Base-by-base conservation (phyloP, 1,140 invertebrate species). In the Drosophila parvula region DNA sequence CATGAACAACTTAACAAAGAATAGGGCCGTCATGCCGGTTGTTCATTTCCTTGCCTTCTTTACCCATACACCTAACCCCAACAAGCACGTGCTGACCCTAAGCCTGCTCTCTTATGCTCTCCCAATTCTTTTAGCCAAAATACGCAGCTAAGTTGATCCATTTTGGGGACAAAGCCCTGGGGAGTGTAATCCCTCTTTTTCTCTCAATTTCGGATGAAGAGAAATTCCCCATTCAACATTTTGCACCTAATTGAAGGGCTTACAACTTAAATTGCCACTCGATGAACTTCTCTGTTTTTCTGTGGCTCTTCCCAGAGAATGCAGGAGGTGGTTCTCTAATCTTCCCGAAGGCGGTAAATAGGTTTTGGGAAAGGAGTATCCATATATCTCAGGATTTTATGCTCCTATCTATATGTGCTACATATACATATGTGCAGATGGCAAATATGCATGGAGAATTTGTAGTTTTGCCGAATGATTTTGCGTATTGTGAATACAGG, bases 381-480 rank as follows among this genome's bases (percentile, higher is more conserved):
- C 30, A 14, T 27, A 8, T 47, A 36, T 45, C 36, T 30, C 16
- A 22, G 16, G 45, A 16, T 14, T 12, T 47, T 32, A 30, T 45
- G 43, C 43, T 63, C 50, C 30, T 40, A 32, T n/a, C n/a, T n/a
- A n/a, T n/a, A n/a, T 53, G 28, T 50, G 45, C 47, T 38, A 36
- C 32, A 74, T 41, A 47, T 38, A 36, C 32, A 74, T 41, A 47
- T 43, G 61, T 47, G 51, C 62, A 55, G 53, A 55, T 55, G 58
- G 56, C 41, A 74, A 78, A 81, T 82, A 82, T 79, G 68, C 48
- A 56, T 18, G 68, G 68, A 62, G 81, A 84, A 85, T 85, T 85
- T 81, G 69, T 81, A 64, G 57, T 86, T 70, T 56, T 74, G 67
- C 67, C 57, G 60, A 84, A 84, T 73, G 81, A 84, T 84, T 84